Conservation (phyloP, 2,113 vertebrate species). For the Campylomormyrus tamandua region DNA sequence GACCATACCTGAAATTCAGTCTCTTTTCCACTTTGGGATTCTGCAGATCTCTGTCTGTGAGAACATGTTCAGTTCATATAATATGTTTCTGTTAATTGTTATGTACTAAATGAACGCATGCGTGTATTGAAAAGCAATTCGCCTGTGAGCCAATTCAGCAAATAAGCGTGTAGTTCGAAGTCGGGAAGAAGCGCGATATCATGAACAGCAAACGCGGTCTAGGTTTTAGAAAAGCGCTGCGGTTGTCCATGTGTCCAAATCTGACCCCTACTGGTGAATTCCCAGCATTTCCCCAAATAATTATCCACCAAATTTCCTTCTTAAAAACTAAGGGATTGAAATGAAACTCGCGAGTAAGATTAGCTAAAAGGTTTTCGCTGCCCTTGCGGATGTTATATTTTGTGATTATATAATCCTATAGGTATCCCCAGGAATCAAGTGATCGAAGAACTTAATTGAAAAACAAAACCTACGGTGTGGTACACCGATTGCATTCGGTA, state of each 20-base stretch:
- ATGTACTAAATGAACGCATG: neutral
- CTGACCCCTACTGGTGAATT: slow-evolving; percentile 17
- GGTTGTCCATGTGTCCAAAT: slow-evolving; percentile 14
- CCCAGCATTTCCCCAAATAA: neutral
- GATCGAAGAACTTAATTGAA: neutral
- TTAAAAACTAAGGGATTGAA: neutral
- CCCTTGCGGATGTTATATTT: neutral
- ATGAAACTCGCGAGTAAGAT: neutral
- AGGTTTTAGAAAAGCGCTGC: neutral
- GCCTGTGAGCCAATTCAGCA: neutral
- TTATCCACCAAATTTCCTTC: neutral
- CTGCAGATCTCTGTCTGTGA: neutral
- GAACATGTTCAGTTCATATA: neutral
- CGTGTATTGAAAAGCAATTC: neutral
- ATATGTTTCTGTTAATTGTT: neutral
- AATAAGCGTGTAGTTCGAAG: neutral
- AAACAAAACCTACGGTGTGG: neutral
- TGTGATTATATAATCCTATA: neutral
- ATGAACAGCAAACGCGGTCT: neutral
- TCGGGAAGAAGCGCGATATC: neutral
- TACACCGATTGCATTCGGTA: neutral
- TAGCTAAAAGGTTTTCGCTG: neutral
- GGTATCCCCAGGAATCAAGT: neutral
- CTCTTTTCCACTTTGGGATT: neutral
- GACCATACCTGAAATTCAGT: neutral